A percentile compares a stretch with the other conserved stretches of the same genome.
Evolutionary conservation across 2,888 invertebrate species (phyloP).

Genomic region (Cantharis lateralis): DNA sequence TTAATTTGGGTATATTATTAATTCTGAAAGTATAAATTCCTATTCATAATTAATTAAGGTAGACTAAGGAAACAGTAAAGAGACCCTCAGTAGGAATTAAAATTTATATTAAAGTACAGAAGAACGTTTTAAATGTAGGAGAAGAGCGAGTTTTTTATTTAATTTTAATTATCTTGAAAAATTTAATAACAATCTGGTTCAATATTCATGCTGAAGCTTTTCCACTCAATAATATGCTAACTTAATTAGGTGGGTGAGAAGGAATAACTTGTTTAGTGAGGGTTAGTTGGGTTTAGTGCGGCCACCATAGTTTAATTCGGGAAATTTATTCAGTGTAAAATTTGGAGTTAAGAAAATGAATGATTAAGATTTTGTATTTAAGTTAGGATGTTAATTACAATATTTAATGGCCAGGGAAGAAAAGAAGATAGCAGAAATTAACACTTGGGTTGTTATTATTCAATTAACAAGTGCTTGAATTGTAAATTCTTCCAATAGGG

Average conservation of each 20-base stretch:
- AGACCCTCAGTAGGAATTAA: background rate
- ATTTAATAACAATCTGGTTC: slow-evolving; percentile 4
- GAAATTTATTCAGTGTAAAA: slow-evolving; percentile 15
- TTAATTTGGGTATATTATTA: background rate
- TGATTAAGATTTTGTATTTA: background rate
- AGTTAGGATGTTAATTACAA: background rate
- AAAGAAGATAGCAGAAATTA: background rate
- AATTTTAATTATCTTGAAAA: background rate
- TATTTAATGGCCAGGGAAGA: background rate
- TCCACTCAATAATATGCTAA: slow-evolving; percentile 35
- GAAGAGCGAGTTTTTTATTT: background rate
- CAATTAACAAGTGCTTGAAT: background rate
- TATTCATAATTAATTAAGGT: background rate
- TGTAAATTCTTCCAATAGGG: background rate
- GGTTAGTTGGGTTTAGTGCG: slow-evolving; percentile 32
- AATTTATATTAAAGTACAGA: background rate
- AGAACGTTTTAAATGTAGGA: background rate
- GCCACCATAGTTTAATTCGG: slow-evolving; percentile 26
- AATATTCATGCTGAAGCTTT: slow-evolving; percentile 34
- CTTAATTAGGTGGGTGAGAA: slow-evolving; percentile 34
- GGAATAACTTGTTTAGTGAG: slow-evolving; percentile 28
- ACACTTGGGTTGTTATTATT: background rate
- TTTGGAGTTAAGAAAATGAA: background rate
- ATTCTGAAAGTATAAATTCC: background rate
- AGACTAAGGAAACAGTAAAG: background rate